Evolutionary conservation across 92 coral and sea anemone genomes (phyloP).

Genomic region (Chrysogorgia sp.): DNA sequence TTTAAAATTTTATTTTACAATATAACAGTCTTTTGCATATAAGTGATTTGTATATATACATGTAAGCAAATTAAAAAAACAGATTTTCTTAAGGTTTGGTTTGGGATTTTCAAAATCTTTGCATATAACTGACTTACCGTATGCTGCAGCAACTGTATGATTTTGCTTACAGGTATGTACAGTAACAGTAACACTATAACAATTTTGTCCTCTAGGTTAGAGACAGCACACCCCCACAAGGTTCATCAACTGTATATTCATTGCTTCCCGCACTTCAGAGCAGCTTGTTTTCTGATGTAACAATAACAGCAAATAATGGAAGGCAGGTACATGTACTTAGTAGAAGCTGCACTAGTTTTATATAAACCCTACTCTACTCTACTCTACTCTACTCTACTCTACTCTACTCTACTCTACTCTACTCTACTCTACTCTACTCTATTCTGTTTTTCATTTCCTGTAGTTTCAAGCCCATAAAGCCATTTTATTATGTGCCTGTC

Average conservation of each 20-base stretch:
- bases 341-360: no score
- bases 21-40: no score
- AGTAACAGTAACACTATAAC: no score
- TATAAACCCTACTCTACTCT: no score
- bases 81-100: no score
- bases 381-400: not conserved
- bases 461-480: constrained; percentile 79
- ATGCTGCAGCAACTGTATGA: no score
- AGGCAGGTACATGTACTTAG: constrained; percentile 55
- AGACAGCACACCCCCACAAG: not conserved
- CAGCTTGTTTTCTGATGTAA: constrained; percentile 71
- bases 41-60: no score
- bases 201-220: not conserved
- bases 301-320: constrained; percentile 65
- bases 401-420: not conserved
- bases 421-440: not conserved
- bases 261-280: constrained; percentile 67
- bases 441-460: not conserved
- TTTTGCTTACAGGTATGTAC: no score
- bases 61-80: no score
- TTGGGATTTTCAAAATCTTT: no score
- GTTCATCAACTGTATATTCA: constrained; percentile 44
- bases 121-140: no score
- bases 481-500: constrained; percentile 64
- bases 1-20: no score